phyloP scores from a whole-genome alignment of 2,888 invertebrate species.

The Leptinotarsa haldemani region DNA sequence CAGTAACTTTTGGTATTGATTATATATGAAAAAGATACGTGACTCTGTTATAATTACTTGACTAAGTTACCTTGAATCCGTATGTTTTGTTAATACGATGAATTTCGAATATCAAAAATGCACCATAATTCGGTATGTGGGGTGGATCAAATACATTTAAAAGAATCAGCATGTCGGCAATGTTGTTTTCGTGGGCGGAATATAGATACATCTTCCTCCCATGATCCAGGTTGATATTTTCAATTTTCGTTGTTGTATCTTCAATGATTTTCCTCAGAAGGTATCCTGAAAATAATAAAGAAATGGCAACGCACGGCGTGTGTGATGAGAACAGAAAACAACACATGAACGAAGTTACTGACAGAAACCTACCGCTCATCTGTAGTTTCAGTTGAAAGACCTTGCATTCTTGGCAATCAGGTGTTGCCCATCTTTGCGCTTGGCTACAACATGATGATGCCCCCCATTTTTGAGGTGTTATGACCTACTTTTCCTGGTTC shows the following conservation, averaged over 20 bases:
- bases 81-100: slow-evolving; percentile 51
- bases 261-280: slow-evolving; percentile 50
- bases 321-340: not conserved
- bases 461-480: too few species aligned
- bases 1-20: too few species aligned
- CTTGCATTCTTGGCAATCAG: too few species aligned
- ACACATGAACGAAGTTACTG: not conserved
- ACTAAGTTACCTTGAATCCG: slow-evolving; percentile 53
- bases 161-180: slow-evolving; percentile 65
- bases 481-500: too few species aligned
- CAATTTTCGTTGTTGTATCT: slow-evolving; percentile 47
- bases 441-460: too few species aligned
- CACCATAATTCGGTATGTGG: slow-evolving; percentile 62
- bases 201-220: slow-evolving; percentile 57
- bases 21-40: too few species aligned
- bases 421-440: too few species aligned
- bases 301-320: too few species aligned
- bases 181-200: slow-evolving; percentile 69
- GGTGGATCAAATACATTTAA: slow-evolving; percentile 65
- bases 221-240: slow-evolving; percentile 19
- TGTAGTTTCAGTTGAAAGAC: too few species aligned
- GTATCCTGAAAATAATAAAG: slow-evolving; percentile 51
- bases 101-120: slow-evolving; percentile 60
- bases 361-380: not conserved
- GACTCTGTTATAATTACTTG: too few species aligned